Evolutionary conservation across 2,113 vertebrate genomes (phyloP).

Genomic region (Furnarius figulus): DNA sequence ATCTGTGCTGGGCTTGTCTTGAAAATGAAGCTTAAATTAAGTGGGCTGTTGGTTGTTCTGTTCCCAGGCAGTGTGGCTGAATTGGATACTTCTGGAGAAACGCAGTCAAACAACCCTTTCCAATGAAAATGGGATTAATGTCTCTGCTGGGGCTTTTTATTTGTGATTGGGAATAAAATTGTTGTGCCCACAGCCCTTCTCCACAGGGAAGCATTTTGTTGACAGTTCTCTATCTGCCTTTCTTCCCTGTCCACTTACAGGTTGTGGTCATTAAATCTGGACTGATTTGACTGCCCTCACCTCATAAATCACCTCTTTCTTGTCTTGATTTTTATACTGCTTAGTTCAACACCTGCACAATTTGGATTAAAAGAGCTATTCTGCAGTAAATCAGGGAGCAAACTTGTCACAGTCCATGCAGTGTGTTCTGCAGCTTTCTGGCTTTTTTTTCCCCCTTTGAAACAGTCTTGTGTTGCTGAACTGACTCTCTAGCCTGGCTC

Average conservation of each 20-base stretch:
- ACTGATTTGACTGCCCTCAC: neutral
- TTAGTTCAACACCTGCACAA: neutral
- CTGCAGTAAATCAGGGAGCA: neutral
- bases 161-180: neutral
- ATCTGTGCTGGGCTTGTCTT: neutral
- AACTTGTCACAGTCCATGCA: rapidly evolving
- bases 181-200: neutral
- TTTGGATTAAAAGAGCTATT: neutral
- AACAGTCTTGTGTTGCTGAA: neutral
- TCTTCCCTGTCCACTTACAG: neutral
- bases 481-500: neutral
- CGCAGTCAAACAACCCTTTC: neutral
- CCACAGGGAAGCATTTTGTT: neutral
- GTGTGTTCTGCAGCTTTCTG: neutral
- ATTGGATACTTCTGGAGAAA: neutral
- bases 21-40: neutral
- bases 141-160: neutral
- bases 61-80: neutral
- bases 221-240: neutral
- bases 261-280: neutral
- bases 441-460: neutral
- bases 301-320: neutral
- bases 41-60: neutral
- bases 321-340: neutral
- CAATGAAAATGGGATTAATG: neutral